Conservation (phyloP, 2,113 vertebrate species). For the Tiliqua scincoides region DNA sequence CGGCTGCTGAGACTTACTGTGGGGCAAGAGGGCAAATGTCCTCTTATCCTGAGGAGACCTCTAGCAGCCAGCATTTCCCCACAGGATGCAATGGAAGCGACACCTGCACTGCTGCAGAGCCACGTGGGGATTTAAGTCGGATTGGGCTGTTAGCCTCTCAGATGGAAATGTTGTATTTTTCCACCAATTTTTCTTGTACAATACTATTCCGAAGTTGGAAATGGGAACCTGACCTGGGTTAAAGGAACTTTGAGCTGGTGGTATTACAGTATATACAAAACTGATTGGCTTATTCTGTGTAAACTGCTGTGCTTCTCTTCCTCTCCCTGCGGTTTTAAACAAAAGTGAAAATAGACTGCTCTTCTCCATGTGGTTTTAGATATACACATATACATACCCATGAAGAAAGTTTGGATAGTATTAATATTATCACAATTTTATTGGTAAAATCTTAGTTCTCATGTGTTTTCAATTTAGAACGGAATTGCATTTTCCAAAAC, state of each 20-base stretch:
- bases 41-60: too few species aligned
- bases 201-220: not conserved
- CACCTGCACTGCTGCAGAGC: too few species aligned
- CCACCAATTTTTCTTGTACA: not conserved
- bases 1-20: too few species aligned
- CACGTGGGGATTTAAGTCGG: too few species aligned
- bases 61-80: too few species aligned
- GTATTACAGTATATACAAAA: slow-evolving; percentile 33
- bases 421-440: slow-evolving; percentile 13
- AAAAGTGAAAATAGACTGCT: not conserved
- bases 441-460: slow-evolving; percentile 38
- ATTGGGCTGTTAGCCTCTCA: too few species aligned
- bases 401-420: slow-evolving; percentile 28
- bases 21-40: too few species aligned
- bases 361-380: not conserved
- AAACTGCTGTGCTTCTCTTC: too few species aligned
- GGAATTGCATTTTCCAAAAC: slow-evolving; percentile 45
- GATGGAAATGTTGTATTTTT: not conserved
- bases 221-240: not conserved
- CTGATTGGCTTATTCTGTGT: too few species aligned
- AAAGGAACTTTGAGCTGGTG: not conserved
- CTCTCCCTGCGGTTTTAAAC: not conserved
- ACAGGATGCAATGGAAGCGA: too few species aligned
- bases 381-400: slow-evolving; percentile 8
- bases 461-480: slow-evolving; percentile 37